Percentiles rank a stretch among this genome's conserved stretches.
phyloP scores from a whole-genome alignment of 2,888 invertebrate genomes.

The Rutpela maculata region DNA sequence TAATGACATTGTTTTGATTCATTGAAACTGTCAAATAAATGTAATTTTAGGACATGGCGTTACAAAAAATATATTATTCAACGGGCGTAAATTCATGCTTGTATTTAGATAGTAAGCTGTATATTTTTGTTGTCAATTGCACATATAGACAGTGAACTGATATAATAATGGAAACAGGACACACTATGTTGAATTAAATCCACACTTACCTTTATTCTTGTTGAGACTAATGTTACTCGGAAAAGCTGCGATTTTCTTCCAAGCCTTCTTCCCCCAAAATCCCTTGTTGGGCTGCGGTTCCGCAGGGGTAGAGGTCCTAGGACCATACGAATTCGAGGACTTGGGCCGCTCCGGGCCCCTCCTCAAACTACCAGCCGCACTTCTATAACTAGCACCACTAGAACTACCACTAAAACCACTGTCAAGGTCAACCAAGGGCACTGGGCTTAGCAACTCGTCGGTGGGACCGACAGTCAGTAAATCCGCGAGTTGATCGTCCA shows the following conservation, averaged over 20 bases:
- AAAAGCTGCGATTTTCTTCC: conserved; percentile 86
- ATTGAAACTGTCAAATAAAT: no score
- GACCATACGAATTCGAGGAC: conserved; percentile 64
- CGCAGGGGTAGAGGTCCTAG: conserved; percentile 59
- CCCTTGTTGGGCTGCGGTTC: conserved; percentile 70
- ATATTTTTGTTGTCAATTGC: no score
- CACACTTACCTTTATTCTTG: conserved; percentile 79
- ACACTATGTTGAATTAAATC: not conserved
- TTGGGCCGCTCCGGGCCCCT: conserved; percentile 70
- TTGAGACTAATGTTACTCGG: conserved; percentile 83
- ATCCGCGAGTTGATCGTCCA: conserved; percentile 80
- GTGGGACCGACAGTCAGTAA: conserved; percentile 82
- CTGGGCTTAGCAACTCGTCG: conserved; percentile 83
- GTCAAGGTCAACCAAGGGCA: conserved; percentile 81
- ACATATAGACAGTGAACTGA: not conserved
- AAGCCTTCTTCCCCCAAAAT: conserved; percentile 86
- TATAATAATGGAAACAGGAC: not conserved
- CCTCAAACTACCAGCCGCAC: conserved; percentile 80
- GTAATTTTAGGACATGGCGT: no score
- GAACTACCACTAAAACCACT: conserved; percentile 90
- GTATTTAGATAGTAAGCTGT: no score
- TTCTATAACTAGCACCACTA: conserved; percentile 85
- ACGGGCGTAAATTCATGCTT: no score
- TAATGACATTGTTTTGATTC: no score
- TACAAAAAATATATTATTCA: no score